These are phyloP conservation scores for Coboldia fuscipes DNA, from an alignment of 1,140 invertebrate species.

Conservation along the genomic window DNA sequence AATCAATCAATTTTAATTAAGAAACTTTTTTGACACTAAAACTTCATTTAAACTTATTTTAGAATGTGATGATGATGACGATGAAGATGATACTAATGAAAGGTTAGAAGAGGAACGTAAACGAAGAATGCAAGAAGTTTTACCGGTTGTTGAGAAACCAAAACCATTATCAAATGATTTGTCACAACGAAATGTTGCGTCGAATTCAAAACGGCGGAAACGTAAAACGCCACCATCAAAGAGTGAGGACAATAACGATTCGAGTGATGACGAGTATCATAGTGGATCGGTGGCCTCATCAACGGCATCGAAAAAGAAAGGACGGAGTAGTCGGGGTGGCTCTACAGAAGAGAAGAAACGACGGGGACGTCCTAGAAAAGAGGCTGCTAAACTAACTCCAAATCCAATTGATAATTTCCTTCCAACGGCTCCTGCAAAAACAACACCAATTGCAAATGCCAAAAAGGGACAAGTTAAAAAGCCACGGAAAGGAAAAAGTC, in stretches of 20 bases:
- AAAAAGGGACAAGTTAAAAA: constrained; percentile 13
- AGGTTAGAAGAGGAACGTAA: too few species aligned
- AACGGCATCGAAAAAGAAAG: too few species aligned
- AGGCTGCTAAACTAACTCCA: constrained; percentile 4
- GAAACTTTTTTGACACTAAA: too few species aligned
- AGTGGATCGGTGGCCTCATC: background rate
- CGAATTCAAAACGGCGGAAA: constrained; percentile 8
- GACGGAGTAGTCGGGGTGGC: too few species aligned
- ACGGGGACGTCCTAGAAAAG: constrained; percentile 15
- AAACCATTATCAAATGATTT: too few species aligned
- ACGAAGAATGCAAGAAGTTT: too few species aligned
- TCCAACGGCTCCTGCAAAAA: constrained; percentile 8
- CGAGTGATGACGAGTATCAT: constrained; percentile 15
- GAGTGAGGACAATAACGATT: constrained; percentile 6
- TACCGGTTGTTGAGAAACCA: too few species aligned
- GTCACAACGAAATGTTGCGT: too few species aligned
- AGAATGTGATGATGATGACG: too few species aligned
- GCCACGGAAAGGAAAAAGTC: constrained; percentile 4
- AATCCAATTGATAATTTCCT: constrained; percentile 7
- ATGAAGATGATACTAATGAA: too few species aligned
- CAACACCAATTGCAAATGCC: constrained; percentile 15
- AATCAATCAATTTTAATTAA: background rate
- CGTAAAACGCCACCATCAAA: constrained; percentile 7
- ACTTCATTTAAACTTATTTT: too few species aligned
- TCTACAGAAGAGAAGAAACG: constrained; percentile 9